phyloP scores from a whole-genome alignment of 1,140 invertebrate species.

The Zophobas atratus region DNA sequence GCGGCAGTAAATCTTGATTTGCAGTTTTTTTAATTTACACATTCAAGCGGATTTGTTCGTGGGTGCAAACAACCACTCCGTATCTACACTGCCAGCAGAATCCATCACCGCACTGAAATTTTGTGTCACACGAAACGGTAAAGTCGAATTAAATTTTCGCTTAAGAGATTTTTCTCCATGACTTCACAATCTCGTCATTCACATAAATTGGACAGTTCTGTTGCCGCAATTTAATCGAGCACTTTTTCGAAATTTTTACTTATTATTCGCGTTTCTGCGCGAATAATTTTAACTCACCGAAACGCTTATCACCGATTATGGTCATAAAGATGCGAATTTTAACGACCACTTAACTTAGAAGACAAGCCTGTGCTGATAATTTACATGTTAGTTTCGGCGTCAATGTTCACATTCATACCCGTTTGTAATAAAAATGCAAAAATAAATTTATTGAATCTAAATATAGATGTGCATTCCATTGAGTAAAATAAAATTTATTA shows the following conservation, averaged over 20 bases:
- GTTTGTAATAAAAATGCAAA: no score
- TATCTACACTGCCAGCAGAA: background rate
- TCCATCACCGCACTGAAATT: slow-evolving; percentile 4
- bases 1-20: no score
- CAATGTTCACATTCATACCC: no score
- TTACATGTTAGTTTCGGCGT: no score
- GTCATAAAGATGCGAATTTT: no score
- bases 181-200: slow-evolving; percentile 1
- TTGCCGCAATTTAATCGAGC: background rate
- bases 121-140: background rate
- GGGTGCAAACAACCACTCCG: no score
- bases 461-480: background rate
- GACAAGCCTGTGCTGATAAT: no score
- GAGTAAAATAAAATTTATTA: background rate
- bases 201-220: background rate
- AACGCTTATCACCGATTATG: background rate
- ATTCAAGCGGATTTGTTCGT: no score
- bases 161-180: slow-evolving; percentile 25
- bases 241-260: background rate
- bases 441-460: background rate
- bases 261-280: background rate
- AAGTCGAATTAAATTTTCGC: slow-evolving; percentile 17
- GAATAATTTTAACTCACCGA: background rate
- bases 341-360: no score
- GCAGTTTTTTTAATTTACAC: no score